A percentile compares a stretch with the other conserved stretches of the same genome.
Evolutionary conservation across 92 coral and sea anemone genomes (phyloP).

Genomic region (Isaurus tuberculatus): DNA sequence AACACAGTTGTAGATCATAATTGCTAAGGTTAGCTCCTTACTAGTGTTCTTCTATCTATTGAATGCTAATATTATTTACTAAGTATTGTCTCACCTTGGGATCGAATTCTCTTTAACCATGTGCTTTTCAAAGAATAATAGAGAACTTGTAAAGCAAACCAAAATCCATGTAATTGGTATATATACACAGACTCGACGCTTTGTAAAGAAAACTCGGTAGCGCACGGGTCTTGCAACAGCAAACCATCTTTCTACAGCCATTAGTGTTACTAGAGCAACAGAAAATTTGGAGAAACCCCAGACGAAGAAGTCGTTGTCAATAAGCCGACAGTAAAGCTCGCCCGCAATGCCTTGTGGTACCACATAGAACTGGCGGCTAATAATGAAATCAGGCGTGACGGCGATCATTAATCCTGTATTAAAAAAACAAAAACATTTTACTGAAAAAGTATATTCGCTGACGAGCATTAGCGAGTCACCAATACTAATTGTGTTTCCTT

Average conservation of each 20-base stretch:
- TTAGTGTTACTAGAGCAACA: constrained; percentile 27
- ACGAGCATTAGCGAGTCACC: too few relatives aligned
- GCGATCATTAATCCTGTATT: constrained; percentile 29
- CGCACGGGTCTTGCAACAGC: constrained; percentile 30
- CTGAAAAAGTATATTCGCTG: too few relatives aligned
- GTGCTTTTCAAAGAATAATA: constrained; percentile 44
- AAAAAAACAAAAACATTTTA: neutral
- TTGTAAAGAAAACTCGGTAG: constrained; percentile 20
- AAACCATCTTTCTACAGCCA: constrained; percentile 40
- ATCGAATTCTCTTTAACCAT: neutral
- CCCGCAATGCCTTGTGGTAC: constrained; percentile 27
- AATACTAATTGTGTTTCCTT: too few relatives aligned
- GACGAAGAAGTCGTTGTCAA: constrained; percentile 41
- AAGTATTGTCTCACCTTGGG: constrained; percentile 24
- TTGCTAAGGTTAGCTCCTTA: too few relatives aligned
- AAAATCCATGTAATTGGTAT: constrained; percentile 2
- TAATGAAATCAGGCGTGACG: constrained; percentile 29
- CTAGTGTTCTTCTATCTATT: too few relatives aligned
- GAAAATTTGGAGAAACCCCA: constrained; percentile 42
- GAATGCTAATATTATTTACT: too few relatives aligned
- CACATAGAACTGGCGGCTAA: constrained; percentile 7
- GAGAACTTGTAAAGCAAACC: constrained; percentile 29
- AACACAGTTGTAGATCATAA: too few relatives aligned
- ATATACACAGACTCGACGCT: constrained; percentile 13
- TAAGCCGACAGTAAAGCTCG: constrained; percentile 34